phyloP scores from a whole-genome alignment of 2,888 invertebrate species.

The Caenorhabditis panamensis region DNA sequence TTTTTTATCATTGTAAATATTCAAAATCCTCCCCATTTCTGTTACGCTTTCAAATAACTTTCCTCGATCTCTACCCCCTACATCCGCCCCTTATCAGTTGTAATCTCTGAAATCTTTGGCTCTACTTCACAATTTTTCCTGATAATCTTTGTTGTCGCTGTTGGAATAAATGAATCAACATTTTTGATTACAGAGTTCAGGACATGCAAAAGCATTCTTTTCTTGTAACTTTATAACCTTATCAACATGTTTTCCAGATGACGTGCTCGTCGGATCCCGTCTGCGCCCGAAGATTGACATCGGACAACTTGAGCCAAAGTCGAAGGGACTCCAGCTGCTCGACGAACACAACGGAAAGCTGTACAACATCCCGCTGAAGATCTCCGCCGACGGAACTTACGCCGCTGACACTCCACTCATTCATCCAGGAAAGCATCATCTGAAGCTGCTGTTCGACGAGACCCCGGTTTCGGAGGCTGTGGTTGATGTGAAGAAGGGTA shows the following conservation, averaged over 20 bases:
- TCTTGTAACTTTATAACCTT: too few species aligned
- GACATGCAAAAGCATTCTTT: too few species aligned
- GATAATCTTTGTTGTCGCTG: too few species aligned
- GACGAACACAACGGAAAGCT: slow-evolving; percentile 55
- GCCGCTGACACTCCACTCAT: slow-evolving; percentile 28
- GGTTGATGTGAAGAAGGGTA: slow-evolving; percentile 59
- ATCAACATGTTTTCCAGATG: slow-evolving; percentile 54
- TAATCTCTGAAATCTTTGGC: slow-evolving; percentile 3
- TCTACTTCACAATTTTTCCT: too few species aligned
- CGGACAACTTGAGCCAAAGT: slow-evolving; percentile 36
- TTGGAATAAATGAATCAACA: too few species aligned
- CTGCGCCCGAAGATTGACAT: slow-evolving; percentile 44
- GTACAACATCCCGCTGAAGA: slow-evolving; percentile 53
- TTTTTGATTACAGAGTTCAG: too few species aligned
- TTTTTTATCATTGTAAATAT: neutral
- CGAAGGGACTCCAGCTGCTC: slow-evolving; percentile 44
- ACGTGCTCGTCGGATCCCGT: slow-evolving; percentile 42
- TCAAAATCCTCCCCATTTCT: too few species aligned
- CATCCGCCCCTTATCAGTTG: too few species aligned
- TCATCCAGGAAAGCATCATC: slow-evolving; percentile 47
- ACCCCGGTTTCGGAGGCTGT: slow-evolving; percentile 45
- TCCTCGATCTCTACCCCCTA: too few species aligned
- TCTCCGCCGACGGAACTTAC: slow-evolving; percentile 42
- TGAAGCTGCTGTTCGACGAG: slow-evolving; percentile 64
- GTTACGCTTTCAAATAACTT: neutral